Conservation (phyloP, 2,113 vertebrate genomes). For the Gallinago paraguaiae region DNA sequence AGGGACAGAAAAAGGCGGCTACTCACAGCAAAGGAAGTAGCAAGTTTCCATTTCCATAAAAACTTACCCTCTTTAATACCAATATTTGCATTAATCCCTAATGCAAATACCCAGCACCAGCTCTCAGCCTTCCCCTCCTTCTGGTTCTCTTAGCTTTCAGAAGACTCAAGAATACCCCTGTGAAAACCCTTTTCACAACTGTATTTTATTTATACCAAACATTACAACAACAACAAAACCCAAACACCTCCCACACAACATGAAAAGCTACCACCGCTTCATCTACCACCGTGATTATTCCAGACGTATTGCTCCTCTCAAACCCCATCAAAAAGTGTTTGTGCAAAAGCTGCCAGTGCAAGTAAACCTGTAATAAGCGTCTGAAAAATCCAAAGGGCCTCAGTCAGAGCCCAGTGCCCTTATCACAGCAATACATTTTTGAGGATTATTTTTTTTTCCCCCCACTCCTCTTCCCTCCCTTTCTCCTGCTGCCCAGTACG, state of each 20-base stretch:
- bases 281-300: neutral
- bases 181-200: conserved; percentile 5
- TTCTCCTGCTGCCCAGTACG: neutral
- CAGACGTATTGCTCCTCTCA: neutral
- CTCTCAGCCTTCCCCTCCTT: neutral
- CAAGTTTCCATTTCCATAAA: neutral
- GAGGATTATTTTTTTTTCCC: neutral
- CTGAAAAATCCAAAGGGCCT: neutral
- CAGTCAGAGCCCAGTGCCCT: neutral
- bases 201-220: conserved; percentile 40
- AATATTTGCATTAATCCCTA: neutral
- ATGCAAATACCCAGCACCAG: neutral
- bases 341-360: conserved; percentile 58
- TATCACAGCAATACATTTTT: neutral
- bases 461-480: neutral
- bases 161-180: neutral
- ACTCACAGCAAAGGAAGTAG: neutral
- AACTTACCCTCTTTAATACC: neutral
- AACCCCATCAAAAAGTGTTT: neutral
- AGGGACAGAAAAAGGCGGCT: neutral
- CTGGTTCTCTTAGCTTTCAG: neutral
- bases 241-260: neutral
- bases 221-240: neutral
- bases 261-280: neutral
- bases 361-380: neutral